A percentile compares a stretch with the other conserved stretches of the same genome.
phyloP scores from a whole-genome alignment of 2,888 invertebrate species.

The Tiliacea aurago region DNA sequence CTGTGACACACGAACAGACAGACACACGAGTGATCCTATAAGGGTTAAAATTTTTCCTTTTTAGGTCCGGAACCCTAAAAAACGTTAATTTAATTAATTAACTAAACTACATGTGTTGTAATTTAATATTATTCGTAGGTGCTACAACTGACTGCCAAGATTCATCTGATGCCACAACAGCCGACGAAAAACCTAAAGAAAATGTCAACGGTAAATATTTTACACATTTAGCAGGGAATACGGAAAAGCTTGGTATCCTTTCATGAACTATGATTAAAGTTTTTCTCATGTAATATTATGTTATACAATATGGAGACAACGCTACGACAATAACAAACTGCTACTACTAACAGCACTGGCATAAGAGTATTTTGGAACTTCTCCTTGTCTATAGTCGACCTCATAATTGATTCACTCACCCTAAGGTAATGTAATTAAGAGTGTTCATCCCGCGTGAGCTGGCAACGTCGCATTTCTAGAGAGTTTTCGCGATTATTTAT shows the following conservation, averaged over 20 bases:
- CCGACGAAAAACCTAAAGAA: conserved; percentile 87
- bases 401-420: not conserved
- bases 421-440: not conserved
- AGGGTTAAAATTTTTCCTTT: too few species aligned
- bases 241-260: not conserved
- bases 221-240: not conserved
- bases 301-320: not conserved
- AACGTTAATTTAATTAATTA: too few species aligned
- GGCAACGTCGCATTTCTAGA: too few species aligned
- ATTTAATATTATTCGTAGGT: conserved; percentile 62
- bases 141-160: conserved; percentile 88
- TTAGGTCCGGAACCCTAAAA: too few species aligned
- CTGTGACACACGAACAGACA: too few species aligned
- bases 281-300: not conserved
- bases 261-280: not conserved
- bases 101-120: too few species aligned
- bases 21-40: too few species aligned
- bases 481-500: too few species aligned
- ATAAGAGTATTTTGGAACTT: not conserved
- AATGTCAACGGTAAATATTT: conserved; percentile 78
- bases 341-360: too few species aligned
- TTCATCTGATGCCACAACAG: conserved; percentile 90
- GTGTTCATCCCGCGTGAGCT: too few species aligned
- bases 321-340: not conserved
- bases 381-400: not conserved